Percentiles rank a stretch among this genome's conserved stretches.
Evolutionary conservation across 2,888 invertebrate genomes (phyloP).

Genomic region (Clostera curtula): DNA sequence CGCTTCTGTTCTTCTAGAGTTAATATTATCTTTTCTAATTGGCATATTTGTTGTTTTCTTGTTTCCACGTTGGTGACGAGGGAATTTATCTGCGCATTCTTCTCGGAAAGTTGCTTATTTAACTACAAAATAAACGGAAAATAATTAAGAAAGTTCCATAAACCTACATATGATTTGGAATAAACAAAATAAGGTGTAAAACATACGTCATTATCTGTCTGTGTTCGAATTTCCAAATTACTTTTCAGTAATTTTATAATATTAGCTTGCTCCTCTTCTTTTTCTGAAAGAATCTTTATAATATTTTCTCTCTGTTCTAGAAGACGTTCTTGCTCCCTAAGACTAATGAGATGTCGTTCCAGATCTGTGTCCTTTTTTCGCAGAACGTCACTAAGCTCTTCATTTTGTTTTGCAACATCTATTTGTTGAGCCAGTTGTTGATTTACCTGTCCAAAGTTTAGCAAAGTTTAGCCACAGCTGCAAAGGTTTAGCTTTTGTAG

Average conservation of each 20-base stretch:
- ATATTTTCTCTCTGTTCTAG: conserved; percentile 39
- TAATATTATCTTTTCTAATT: conserved; percentile 56
- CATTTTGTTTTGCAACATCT: conserved; percentile 38
- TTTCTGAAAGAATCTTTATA: conserved; percentile 45
- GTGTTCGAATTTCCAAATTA: conserved; percentile 45
- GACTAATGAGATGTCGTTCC: conserved; percentile 26
- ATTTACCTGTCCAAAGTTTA: no score
- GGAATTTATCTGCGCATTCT: conserved; percentile 48
- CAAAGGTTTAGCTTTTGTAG: no score
- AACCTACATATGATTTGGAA: no score
- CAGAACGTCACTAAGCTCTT: conserved; percentile 36
- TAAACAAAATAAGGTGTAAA: no score
- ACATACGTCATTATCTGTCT: conserved; percentile 45
- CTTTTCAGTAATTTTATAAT: conserved; percentile 47
- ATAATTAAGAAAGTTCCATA: no score
- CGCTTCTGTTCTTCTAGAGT: conserved; percentile 50
- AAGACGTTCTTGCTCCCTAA: conserved; percentile 32
- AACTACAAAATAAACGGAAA: conserved; percentile 24
- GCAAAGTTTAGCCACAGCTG: no score
- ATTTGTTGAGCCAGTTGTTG: conserved; percentile 40
- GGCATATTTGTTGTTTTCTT: conserved; percentile 41
- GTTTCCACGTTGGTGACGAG: conserved; percentile 38
- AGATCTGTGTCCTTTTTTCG: conserved; percentile 42
- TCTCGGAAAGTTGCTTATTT: conserved; percentile 41
- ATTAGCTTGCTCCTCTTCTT: conserved; percentile 52